Base-by-base conservation (phyloP, 2,113 vertebrate species). In the Neogobius melanostomus region DNA sequence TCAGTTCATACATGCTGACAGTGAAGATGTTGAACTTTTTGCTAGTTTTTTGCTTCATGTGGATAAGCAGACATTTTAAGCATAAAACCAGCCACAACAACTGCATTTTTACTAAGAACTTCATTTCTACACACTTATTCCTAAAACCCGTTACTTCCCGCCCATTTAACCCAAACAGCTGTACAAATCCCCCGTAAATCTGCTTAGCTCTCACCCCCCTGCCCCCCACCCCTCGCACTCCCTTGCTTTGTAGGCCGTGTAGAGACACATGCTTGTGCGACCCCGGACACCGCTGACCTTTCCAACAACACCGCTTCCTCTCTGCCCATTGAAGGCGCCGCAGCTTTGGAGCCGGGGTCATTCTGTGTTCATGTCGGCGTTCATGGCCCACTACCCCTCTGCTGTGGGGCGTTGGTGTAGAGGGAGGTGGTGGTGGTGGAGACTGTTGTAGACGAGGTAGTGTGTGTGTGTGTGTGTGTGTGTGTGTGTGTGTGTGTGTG, bases 311-410 rank as follows among this genome's bases (percentile, higher is more conserved):
- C 81, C 48, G 84, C 83, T 76, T 89, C 73, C 82, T 88, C 74
- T 83, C 53, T 61, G 71, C 76, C 56, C 60, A 82, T 69, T 71
- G 66, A 81, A 83, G 82, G 85, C 80, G 84, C 80, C 75, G 60
- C 67, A 51, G 82, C 82, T 82, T 84, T 85, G 82, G 87, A 80
- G 82, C 85, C 77, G 65, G 84, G 88, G 85, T 88, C 89, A 90
- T 90, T 91, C 83, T 74, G 64, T 86, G 83, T 92, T 90, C 88
- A 82, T 91, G 86, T 74, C 87, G 77, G 81, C 54, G 79, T 87
- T 89, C 90, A 93, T 88, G 91, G 89, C 89, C 84, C 87, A 89
- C 82, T 91, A 81, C 81, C 56, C 77, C 64, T 84, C 77, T 14
- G 80, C 87, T 87, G 85, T 91, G 78, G 77, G 84, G 79, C 68